phyloP scores from a whole-genome alignment of 2,113 vertebrate species.

The Myocastor coypus region DNA sequence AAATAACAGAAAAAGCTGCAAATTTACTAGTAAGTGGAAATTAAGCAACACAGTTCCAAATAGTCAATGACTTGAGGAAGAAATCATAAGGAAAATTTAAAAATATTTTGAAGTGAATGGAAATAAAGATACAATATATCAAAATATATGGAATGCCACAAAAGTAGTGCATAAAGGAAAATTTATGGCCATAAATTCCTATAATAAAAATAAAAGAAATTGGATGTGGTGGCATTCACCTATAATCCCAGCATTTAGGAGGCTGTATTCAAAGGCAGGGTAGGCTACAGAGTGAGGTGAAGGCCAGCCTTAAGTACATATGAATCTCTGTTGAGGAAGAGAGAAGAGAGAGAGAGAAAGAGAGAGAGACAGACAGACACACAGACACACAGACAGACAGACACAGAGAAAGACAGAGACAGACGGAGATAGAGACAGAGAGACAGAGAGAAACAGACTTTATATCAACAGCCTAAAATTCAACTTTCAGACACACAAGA shows the following conservation, averaged over 20 bases:
- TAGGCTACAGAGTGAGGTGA: neutral
- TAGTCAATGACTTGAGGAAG: neutral
- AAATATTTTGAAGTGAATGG: constrained; percentile 26
- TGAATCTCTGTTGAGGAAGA: neutral
- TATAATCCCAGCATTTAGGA: neutral
- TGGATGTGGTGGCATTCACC: neutral
- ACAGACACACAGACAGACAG: neutral
- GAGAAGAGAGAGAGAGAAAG: neutral
- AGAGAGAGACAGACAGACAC: neutral
- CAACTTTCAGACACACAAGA: neutral
- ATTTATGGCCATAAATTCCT: neutral
- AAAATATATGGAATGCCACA: neutral
- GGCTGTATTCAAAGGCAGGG: neutral
- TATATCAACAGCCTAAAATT: neutral
- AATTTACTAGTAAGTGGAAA: neutral
- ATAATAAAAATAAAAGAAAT: neutral
- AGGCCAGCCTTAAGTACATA: neutral
- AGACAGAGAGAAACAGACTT: neutral
- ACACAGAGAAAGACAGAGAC: too few relatives aligned
- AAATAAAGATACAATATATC: neutral
- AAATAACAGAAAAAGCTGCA: neutral
- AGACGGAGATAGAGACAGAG: neutral
- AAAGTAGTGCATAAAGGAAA: constrained; percentile 12
- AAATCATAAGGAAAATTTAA: neutral
- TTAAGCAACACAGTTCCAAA: neutral